These are phyloP conservation scores for Drosophila auraria DNA, from an alignment of 1,140 invertebrate genomes.

Conservation along the genomic window DNA sequence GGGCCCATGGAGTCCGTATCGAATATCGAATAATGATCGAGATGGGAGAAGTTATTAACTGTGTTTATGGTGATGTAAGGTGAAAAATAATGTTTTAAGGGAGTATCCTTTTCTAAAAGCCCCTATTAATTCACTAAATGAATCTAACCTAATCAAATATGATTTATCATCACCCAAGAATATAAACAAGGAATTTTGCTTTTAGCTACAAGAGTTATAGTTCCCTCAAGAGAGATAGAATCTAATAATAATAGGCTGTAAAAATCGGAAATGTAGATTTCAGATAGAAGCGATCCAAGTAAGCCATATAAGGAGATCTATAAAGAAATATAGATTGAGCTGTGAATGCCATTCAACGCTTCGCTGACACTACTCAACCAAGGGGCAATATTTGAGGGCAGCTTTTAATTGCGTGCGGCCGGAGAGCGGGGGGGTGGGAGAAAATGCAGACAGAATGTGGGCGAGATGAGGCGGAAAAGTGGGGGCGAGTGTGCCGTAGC, in stretches of 20 bases:
- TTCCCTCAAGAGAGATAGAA: neutral
- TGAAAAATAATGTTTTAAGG: neutral
- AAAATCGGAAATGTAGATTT: neutral
- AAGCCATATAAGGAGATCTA: neutral
- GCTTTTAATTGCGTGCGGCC: neutral
- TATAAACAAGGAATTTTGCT: neutral
- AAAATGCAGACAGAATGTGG: neutral
- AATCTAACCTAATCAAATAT: neutral
- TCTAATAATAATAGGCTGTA: neutral
- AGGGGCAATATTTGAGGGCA: constrained; percentile 56
- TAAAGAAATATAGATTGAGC: constrained; percentile 1
- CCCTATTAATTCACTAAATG: neutral
- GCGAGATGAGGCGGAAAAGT: constrained; percentile 14
- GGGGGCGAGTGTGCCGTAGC: constrained; percentile 25
- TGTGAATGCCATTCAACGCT: constrained; percentile 47
- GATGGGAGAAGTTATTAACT: neutral
- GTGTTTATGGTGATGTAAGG: no score
- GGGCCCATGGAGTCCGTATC: constrained; percentile 24
- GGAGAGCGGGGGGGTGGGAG: no score
- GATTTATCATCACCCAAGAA: no score
- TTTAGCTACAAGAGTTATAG: neutral
- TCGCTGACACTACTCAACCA: constrained; percentile 43
- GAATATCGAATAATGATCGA: constrained; percentile 30
- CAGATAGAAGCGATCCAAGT: neutral
- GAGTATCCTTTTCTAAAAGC: neutral